Evolutionary conservation across 2,113 vertebrate genomes (phyloP).

Genomic region (Sapajus apella): DNA sequence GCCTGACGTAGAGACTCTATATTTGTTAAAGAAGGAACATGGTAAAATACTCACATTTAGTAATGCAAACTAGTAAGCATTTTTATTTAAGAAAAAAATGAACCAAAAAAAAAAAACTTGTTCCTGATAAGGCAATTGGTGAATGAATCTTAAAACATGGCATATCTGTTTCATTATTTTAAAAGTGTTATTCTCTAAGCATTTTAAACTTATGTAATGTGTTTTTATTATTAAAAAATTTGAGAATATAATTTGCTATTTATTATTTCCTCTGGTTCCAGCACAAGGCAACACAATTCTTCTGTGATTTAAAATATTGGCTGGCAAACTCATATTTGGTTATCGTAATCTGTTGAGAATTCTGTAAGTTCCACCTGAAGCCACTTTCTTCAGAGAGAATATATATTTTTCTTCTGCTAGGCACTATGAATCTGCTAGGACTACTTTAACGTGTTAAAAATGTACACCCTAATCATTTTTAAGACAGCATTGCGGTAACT

Average conservation of each 20-base stretch:
- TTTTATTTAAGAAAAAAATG: background rate
- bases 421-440: background rate
- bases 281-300: background rate
- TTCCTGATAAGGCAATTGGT: background rate
- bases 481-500: background rate
- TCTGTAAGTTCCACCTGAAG: background rate
- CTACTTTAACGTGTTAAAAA: background rate
- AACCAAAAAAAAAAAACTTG: background rate
- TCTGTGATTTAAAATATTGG: background rate
- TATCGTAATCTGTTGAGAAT: background rate
- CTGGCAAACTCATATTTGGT: background rate
- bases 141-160: background rate
- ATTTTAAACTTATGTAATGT: background rate
- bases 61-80: background rate
- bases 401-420: background rate
- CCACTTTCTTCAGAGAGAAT: background rate
- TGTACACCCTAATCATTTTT: background rate
- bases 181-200: background rate
- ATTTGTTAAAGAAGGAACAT: background rate
- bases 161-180: background rate
- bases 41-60: background rate
- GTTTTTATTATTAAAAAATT: background rate
- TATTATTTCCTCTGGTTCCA: background rate
- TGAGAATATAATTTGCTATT: background rate
- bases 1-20: background rate